These are phyloP conservation scores for Cardinalis cardinalis DNA, from an alignment of 2,113 vertebrate genomes.

Conservation along the genomic window DNA sequence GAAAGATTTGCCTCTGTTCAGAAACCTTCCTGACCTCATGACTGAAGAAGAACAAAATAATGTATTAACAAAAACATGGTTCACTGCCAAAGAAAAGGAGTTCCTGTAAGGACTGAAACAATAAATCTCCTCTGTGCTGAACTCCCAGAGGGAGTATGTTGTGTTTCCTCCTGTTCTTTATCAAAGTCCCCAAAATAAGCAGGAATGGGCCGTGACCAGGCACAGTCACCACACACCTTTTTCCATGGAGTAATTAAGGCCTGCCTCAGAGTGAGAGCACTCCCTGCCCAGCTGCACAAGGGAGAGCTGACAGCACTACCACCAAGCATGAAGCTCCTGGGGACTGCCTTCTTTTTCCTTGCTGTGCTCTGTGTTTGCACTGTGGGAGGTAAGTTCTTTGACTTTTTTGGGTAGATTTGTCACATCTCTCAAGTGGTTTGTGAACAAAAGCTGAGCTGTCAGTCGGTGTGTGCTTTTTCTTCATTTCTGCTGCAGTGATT, in stretches of 20 bases:
- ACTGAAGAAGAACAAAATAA: slow-evolving; percentile 77
- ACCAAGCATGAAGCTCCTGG: slow-evolving; percentile 62
- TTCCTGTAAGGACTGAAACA: slow-evolving; percentile 82
- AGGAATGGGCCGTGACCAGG: slow-evolving; percentile 68
- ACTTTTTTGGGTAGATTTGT: background rate
- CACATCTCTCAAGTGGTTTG: background rate
- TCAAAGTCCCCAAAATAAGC: slow-evolving; percentile 80
- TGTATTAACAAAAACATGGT: slow-evolving; percentile 75
- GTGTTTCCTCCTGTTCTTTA: slow-evolving; percentile 82
- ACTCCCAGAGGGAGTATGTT: slow-evolving; percentile 77
- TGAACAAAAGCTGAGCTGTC: background rate
- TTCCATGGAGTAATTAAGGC: slow-evolving; percentile 68
- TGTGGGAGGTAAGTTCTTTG: slow-evolving; percentile 56
- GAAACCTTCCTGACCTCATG: slow-evolving; percentile 66
- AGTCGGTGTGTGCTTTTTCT: background rate
- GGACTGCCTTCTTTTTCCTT: slow-evolving; percentile 32
- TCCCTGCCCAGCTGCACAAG: slow-evolving; percentile 35
- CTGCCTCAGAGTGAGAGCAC: slow-evolving; percentile 15
- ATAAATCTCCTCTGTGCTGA: slow-evolving; percentile 79
- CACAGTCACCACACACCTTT: slow-evolving; percentile 66
- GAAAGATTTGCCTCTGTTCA: slow-evolving; percentile 60
- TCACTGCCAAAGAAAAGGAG: slow-evolving; percentile 77
- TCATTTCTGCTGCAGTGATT: background rate
- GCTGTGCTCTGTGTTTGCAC: slow-evolving; percentile 2
- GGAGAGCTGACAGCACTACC: background rate